Base-by-base conservation (phyloP, 1,140 invertebrate species). In the Bombus superbus region DNA sequence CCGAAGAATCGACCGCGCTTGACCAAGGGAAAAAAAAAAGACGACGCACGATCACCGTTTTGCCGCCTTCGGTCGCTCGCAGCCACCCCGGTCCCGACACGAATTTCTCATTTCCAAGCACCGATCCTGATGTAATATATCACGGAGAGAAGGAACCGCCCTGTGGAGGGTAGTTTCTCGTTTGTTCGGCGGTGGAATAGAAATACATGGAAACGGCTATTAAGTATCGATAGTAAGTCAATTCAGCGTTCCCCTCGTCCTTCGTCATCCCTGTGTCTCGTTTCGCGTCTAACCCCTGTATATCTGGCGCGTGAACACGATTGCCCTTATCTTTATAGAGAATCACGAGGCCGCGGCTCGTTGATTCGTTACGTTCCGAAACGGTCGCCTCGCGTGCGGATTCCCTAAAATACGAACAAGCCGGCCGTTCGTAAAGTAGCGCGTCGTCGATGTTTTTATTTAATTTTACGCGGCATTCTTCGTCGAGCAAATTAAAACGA, bases 181-280 rank as follows among this genome's bases (percentile, higher is more conserved):
- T 73, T 42, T 11, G 59, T 71, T 66, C 42, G 25, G 22, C 42
- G 83, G 2, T 32, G 76, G 74, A 87, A 72, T 68, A 57, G 86
- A 15, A 80, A 88, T 80, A 72, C 64, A 66, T 72, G 57, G 47
- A 68, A 85, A 59, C 89, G n/a, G 62, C 75, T 89, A 86, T 87
- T 87, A 89, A 87, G 87, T 68, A 90, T 88, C 83, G 83, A 89
- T 59, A 64, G 81, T 62, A 68, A 87, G 76, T 80, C 87, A 59
- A 89, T 89, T 75, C 74, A 79, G n/a, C 35, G 22, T 53, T 47
- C 84, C 79, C 83, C 74, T 13, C 66, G 73, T 72, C 42, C 72
- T 79, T 85, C 22, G 28, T 32, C 75, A 6, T 32, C 81, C 66
- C 76, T 76, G 81, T 13, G 18, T 22, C 47, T 53, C 47, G 47